Evolutionary conservation across 2,797 vertebrate genomes (phyloP), one percentile per base, ranked within the genome.

Genomic region (Cirrhinus mrigala): DNA sequence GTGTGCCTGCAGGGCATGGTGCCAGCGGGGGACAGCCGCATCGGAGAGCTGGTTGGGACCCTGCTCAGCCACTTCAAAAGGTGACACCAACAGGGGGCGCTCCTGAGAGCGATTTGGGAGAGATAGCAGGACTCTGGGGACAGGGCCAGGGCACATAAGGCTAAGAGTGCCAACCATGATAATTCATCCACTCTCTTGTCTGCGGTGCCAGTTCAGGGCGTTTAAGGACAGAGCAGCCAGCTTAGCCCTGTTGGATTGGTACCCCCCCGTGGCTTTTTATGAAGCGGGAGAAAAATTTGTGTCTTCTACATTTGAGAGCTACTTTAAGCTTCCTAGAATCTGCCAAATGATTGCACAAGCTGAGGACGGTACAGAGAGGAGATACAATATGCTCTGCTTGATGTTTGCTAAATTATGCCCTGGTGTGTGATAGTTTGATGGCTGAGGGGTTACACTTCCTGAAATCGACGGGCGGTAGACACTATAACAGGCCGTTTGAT

Each of bases 11-110:
- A 97, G 93, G 96, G 96, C 74, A 96, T 96, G 73, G 95, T 96
- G 86, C 97, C 97, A 16, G 93, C 96, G 27, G 93, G 91, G 0
- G 97, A 98, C 92, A 99, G 94, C 94, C 96, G 97, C 88, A 96
- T 99, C 12, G 98, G 98, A 12, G 98, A 99, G 92, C 94, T 99
- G 90, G 97, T 99, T 77, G 98, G 98, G 76, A 96, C 97, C 86
- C 90, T 99, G 86, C 96, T 96, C 22, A 97, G 95, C 90, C 98
- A 99, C 93, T 99, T 98, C 93, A 99, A 97, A 92, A 98, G 97
- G 98, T 99, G 91, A 78, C 73, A 82, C 46, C 48, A 44, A 33
- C 46, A 84, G 73, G 82, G 82, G 82, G 64, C 37, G 11, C 82
- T 48, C 18, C 18, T 84, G 71, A 78, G 62, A 0, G 12, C 9